These are phyloP conservation scores for Sphaeridia pumilis DNA, from an alignment of 2,888 invertebrate genomes.

Conservation along the genomic window DNA sequence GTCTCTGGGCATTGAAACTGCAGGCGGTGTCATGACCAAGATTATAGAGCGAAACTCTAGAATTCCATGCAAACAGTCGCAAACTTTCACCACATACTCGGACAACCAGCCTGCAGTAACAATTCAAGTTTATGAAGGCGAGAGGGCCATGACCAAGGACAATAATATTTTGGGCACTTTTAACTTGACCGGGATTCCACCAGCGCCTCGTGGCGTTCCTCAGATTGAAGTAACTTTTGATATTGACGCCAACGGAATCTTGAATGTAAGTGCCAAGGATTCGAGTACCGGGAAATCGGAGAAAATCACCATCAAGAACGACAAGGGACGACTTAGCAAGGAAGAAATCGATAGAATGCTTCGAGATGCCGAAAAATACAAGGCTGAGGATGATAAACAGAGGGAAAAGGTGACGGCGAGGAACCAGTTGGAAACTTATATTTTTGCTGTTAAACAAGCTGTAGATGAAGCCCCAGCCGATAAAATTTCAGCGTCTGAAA, in stretches of 20 bases:
- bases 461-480: conserved; percentile 49
- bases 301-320: conserved; percentile 56
- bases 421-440: conserved; percentile 60
- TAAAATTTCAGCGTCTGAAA: conserved; percentile 55
- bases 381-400: conserved; percentile 58
- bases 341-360: conserved; percentile 81
- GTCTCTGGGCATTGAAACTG: conserved; percentile 47
- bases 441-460: conserved; percentile 58
- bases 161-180: conserved; percentile 56
- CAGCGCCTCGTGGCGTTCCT: conserved; percentile 58
- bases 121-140: conserved; percentile 67
- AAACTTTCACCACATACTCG: conserved; percentile 77
- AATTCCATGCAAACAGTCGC: conserved; percentile 60
- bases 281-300: conserved; percentile 66
- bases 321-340: conserved; percentile 58
- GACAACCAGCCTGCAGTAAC: conserved; percentile 86
- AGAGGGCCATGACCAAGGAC: conserved; percentile 78
- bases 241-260: conserved; percentile 73
- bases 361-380: conserved; percentile 64
- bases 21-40: conserved; percentile 59
- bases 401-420: conserved; percentile 48
- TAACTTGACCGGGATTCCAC: conserved; percentile 57
- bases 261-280: conserved; percentile 46
- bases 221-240: conserved; percentile 54
- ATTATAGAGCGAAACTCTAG: conserved; percentile 70